Base-by-base conservation (phyloP, 1,140 invertebrate species). In the Lethrus apterus region DNA sequence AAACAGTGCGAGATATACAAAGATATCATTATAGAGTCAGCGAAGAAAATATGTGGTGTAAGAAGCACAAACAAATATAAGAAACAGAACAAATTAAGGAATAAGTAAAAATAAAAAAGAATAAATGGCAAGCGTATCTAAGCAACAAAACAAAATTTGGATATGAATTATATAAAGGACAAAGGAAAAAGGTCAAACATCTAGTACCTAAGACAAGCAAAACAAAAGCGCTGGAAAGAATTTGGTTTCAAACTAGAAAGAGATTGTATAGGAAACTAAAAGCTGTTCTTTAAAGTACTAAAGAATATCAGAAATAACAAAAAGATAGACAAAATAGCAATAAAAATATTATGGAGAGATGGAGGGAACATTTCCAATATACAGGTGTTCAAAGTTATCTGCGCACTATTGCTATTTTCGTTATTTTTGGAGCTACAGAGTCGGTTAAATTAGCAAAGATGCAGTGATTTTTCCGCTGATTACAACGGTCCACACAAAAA, bases 291-390 rank as follows among this genome's bases (percentile, higher is more conserved):
- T 15, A 33, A 15, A 13, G 35, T 40, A 7, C 21, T 40, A 21
- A 40, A 40, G 21, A 40, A 40, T 40, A n/a, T 40, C 5, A 40
- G 35, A 40, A 18, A 18, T 10, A 21, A 19, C 13, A 18, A 23
- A 11, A 23, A 40, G 17, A 21, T 9, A 19, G 18, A 15, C 17
- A 17, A 10, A 40, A 10, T n/a, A 40, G 18, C 21, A 9, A 40
- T 40, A 14, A 29, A 13, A 23, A 13, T 2, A 21, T 26, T 23
- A 42, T 42, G 20, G 24, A 13, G 10, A 17, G 38, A 9, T 42
- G 38, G 38, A 42, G 15, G 23, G 21, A 42, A 29, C 26, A 42
- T 14, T 42, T 42, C 14, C n/a, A 42, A 21, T 19, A 26, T 11
- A 9, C 26, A 26, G n/a, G n/a, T n/a, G n/a, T n/a, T n/a, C n/a